phyloP scores from a whole-genome alignment of 2,888 invertebrate genomes.

The Pachliopta kotzebuea region DNA sequence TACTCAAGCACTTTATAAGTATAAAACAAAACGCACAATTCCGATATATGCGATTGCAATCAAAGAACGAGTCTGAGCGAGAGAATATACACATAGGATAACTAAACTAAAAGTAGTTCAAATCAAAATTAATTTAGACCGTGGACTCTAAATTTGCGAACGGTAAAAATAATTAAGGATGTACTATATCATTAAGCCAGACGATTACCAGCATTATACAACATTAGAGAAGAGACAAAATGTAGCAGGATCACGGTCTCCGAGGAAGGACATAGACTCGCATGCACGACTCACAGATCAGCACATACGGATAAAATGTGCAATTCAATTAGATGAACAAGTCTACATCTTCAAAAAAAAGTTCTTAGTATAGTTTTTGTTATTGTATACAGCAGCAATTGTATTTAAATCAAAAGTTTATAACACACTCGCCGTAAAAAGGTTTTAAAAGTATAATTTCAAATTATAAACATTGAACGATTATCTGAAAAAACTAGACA shows the following conservation, averaged over 20 bases:
- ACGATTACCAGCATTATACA: too few species aligned
- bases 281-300: constrained; percentile 3
- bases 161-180: too few species aligned
- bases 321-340: constrained; percentile 23
- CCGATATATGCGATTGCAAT: too few species aligned
- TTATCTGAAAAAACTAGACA: too few species aligned
- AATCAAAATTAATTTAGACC: too few species aligned
- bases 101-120: too few species aligned
- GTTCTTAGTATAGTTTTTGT: constrained; percentile 1
- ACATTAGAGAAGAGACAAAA: constrained; percentile 5
- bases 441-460: too few species aligned
- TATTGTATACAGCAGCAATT: background rate
- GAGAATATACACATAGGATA: too few species aligned
- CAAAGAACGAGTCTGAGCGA: too few species aligned
- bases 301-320: constrained; percentile 18
- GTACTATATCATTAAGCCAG: too few species aligned
- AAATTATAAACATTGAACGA: too few species aligned
- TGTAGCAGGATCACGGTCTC: constrained; percentile 4
- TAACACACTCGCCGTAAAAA: background rate
- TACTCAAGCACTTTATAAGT: constrained; percentile 10
- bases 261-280: constrained; percentile 10
- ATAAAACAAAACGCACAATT: background rate
- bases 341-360: background rate
- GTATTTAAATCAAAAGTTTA: background rate
- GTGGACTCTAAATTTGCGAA: too few species aligned